These are phyloP conservation scores for Aradophagus sp. DNA, from an alignment of 1,140 invertebrate species.

Conservation along the genomic window DNA sequence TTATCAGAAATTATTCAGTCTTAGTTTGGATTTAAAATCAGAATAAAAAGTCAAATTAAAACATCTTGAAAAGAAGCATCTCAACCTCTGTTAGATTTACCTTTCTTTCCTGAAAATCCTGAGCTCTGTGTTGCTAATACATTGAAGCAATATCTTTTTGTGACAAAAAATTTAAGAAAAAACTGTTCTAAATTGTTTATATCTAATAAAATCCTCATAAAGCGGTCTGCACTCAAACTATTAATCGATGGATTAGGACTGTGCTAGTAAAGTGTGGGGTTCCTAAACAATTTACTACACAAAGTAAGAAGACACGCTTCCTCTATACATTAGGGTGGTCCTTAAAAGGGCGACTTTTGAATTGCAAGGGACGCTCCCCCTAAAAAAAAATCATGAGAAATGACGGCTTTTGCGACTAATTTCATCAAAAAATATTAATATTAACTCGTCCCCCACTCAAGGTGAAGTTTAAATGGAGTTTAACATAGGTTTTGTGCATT, in stretches of 20 bases:
- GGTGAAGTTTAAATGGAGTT: too few species aligned
- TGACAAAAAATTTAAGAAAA: constrained; percentile 7
- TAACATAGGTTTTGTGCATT: too few species aligned
- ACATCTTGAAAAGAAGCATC: constrained; percentile 6
- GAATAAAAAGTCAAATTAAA: constrained; percentile 21
- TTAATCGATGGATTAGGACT: constrained; percentile 21
- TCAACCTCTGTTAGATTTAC: constrained; percentile 23
- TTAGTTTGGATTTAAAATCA: constrained; percentile 3
- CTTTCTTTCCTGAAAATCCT: constrained; percentile 10
- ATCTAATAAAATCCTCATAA: constrained; percentile 8
- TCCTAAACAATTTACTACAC: too few species aligned
- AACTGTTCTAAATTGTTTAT: constrained; percentile 11
- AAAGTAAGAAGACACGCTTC: too few species aligned
- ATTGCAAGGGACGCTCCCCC: too few species aligned
- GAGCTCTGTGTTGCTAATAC: constrained; percentile 19
- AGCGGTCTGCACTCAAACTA: constrained; percentile 3
- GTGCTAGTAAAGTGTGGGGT: constrained; percentile 10
- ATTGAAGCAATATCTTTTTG: constrained; percentile 10
- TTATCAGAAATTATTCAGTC: constrained; percentile 1
- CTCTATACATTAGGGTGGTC: too few species aligned
- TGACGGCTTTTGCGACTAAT: too few species aligned
- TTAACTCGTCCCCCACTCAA: too few species aligned
- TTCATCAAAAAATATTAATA: too few species aligned
- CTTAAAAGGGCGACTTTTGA: too few species aligned
- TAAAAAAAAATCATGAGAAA: too few species aligned